Percentiles rank a stretch among this genome's conserved stretches.
phyloP scores from a whole-genome alignment of 2,113 vertebrate genomes.

The Osmerus mordax region DNA sequence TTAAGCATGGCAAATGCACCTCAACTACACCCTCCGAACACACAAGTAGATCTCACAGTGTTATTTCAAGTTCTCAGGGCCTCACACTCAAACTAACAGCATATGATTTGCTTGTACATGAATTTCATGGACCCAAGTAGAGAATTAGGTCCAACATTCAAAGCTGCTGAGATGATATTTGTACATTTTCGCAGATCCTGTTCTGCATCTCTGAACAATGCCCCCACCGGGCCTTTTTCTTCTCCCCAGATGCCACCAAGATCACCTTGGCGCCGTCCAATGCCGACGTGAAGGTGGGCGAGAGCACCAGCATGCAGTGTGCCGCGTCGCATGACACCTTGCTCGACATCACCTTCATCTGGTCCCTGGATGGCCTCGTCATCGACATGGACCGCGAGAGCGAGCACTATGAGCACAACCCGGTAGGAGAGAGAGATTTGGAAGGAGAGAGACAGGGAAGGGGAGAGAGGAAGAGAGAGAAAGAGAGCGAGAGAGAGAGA shows the following conservation, averaged over 20 bases:
- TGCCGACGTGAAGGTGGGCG: slow-evolving; percentile 86
- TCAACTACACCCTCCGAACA: neutral
- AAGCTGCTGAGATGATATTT: neutral
- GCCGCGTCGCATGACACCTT: slow-evolving; percentile 83
- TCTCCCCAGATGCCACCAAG: slow-evolving; percentile 83
- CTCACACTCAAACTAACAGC: neutral
- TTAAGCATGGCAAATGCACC: slow-evolving; percentile 24
- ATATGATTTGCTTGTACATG: neutral
- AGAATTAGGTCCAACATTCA: neutral
- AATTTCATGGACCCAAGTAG: neutral
- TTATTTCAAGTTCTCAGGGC: neutral
- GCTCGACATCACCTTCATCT: slow-evolving; percentile 92
- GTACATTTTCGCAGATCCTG: too few species aligned
- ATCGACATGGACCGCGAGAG: slow-evolving; percentile 86
- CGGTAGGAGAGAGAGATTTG: slow-evolving; percentile 71
- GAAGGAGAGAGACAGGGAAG: too few species aligned
- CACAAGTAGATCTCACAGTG: too few species aligned
- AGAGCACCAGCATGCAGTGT: slow-evolving; percentile 86
- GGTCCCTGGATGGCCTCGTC: slow-evolving; percentile 85
- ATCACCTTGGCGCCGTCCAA: slow-evolving; percentile 89
- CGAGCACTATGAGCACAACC: slow-evolving; percentile 80
- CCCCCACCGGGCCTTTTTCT: neutral
- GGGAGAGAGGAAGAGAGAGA: too few species aligned
- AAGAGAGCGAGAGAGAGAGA: too few species aligned
- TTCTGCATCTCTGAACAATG: too few species aligned